Evolutionary conservation across 2,888 invertebrate genomes (phyloP), one percentile per base, ranked within the genome.

Genomic region (Cylindroiulus punctatus): DNA sequence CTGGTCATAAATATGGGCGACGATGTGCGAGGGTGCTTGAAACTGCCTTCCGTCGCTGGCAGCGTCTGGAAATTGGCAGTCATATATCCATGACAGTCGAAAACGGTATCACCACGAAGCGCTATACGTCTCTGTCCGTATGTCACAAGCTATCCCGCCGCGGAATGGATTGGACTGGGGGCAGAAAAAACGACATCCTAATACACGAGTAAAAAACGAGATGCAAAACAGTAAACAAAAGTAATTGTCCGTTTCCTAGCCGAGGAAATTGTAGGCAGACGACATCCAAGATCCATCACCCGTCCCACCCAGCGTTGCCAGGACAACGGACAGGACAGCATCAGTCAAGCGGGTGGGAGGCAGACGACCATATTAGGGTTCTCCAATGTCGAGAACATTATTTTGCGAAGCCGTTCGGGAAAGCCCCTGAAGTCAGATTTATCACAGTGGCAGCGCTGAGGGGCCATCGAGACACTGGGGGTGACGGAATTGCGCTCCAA

Each of bases 201-300:
- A 82, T 82, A 36, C 22, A 36, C 8, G 19, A 82, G 82, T 32
- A 82, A 32, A 82, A 82, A 42, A 82, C 82, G 82, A 82, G 36
- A 82, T 82, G 82, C 82, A 82, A 82, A 82, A 36, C 82, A 82
- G 82, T 42, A 42, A 82, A 82, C 82, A 84, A 84, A 47, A 84
- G 84, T 84, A 84, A 84, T 84, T 84, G 84, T 47, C 84, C 47
- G 44, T 47, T 84, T 84, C 84, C 84, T 84, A 22, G 17, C 47
- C n/a, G 44, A 84, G 84, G 47, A 44, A 84, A 84, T 84, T 42
- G 5, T 42, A 84, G 30, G 82, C 82, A 36, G 82, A 32, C 36
- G 82, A 82, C 22, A 36, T 82, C 36, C 36, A 36, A 36, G 40
- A 82, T 82, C 36, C 36, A 82, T 82, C 82, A 82, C 82, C 82